Evolutionary conservation across 2,888 invertebrate genomes (phyloP), one percentile per base, ranked within the genome.

Genomic region (Seladonia tumulorum): DNA sequence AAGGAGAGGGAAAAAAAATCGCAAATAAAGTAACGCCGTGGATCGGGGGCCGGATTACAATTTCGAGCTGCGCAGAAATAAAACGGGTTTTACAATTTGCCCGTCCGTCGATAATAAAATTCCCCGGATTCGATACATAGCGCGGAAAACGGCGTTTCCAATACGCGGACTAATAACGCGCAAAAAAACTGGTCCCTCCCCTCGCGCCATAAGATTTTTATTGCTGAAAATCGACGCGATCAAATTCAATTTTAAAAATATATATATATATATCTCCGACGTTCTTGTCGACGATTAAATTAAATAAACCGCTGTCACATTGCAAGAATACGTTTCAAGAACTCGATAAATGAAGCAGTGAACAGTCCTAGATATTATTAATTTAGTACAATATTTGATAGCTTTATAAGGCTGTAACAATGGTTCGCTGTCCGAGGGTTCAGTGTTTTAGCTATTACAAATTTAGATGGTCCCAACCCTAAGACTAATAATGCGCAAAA

Each of bases 61-160:
- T 83, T 83, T 85, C 71, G 70, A 72, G 47, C 78, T 57, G 83
- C 25, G 25, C 74, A 18, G 71, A 53, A 79, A 71, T 83, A 71
- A 85, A 83, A 83, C 49, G 60, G 71, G 72, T 79, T 85, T 83
- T n/a, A 68, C 72, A 68, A 39, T 82, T 70, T 63, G 57, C 68
- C 78, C 81, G 45, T 63, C 63, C 81, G 77, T 60, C 76, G 79
- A 78, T 68, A 68, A 83, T 83, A 84, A 79, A 81, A 81, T 88
- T 81, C 81, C 79, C 78, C 72, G 78, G 79, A 82, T 79, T 79
- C 77, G 79, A 74, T 77, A 66, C 49, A 63, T 73, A 18, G 63
- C 68, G 45, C 60, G 47, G 47, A 60, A 73, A 83, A 66, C 39
- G n/a, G 29, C 68, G 76, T 66, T 60, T 47, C 53, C 16, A 57